Percentiles rank a stretch among this genome's conserved stretches.
These are phyloP conservation scores for Caenorhabditis macrosperma DNA, from an alignment of 2,888 invertebrate genomes.

Conservation along the genomic window DNA sequence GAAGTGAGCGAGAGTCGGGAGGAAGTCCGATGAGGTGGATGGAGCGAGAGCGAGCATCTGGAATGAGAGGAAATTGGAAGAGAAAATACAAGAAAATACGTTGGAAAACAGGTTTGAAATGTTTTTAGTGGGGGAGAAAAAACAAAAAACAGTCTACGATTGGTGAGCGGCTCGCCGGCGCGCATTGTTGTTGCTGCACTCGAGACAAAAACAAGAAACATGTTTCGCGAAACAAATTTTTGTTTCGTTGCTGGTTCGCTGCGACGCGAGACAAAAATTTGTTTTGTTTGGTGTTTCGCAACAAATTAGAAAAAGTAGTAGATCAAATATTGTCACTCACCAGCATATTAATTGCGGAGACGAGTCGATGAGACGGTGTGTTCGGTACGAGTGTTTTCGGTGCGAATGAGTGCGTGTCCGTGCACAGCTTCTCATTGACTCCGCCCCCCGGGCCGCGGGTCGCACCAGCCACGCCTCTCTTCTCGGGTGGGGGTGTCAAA, in stretches of 20 bases:
- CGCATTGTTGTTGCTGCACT: background rate
- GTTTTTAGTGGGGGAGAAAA: background rate
- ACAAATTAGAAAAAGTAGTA: background rate
- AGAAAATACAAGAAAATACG: background rate
- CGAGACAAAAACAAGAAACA: conserved; percentile 5
- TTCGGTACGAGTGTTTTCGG: conserved; percentile 26
- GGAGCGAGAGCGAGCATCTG: conserved; percentile 57
- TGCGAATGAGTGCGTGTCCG: conserved; percentile 38
- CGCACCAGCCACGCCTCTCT: conserved; percentile 16
- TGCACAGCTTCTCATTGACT: conserved; percentile 30
- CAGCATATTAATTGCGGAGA: background rate
- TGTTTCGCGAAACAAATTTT: conserved; percentile 43
- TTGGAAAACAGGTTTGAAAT: background rate
- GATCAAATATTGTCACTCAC: conserved; percentile 1
- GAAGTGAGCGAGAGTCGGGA: conserved; percentile 19
- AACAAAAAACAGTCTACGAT: background rate
- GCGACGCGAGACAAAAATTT: conserved; percentile 17
- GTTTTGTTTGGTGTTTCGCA: background rate
- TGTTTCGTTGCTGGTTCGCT: background rate
- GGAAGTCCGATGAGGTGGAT: conserved; percentile 35
- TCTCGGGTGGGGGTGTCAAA: conserved; percentile 19
- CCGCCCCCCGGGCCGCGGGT: background rate
- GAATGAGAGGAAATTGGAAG: conserved; percentile 3
- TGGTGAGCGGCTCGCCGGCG: background rate
- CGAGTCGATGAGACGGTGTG: conserved; percentile 11